Evolutionary conservation across 2,797 vertebrate species (phyloP), one percentile per base, ranked within the genome.

Genomic region (Sebastes iracundus): DNA sequence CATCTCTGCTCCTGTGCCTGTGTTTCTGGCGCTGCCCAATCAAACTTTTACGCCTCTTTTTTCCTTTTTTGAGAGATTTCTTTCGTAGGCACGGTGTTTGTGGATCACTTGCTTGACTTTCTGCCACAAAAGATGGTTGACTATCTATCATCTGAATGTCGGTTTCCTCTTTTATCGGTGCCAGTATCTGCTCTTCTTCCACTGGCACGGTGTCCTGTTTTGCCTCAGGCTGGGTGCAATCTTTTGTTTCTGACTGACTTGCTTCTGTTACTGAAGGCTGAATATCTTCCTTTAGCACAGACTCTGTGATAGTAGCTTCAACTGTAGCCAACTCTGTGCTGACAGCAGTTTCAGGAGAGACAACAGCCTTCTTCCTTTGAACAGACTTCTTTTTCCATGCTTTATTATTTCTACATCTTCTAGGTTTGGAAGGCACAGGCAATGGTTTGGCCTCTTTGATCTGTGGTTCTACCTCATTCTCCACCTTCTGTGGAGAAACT

Each of bases 21-120:
- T 90, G 94, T 83, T 96, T 96, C 72, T 94, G 90, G 25, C 94
- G 93, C 49, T 94, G 94, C n/a, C 95, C 96, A 55, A 95, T 95
- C 65, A 95, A 88, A 78, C 61, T 82, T 78, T 93, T 95, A n/a
- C 96, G 92, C 71, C 79, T 93, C 91, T 96, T 96, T 87, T 95
- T 96, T 5, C 83, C 49, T 60, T 91, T 95, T 87, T 93, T 96
- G 22, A 46, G 61, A 35, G 88, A 79, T 63, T 87, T 90, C 27
- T 52, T 91, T 72, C 66, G 63, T 58, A 72, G 70, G 72, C 64
- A 71, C 55, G 9, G 64, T 66, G 64, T 69, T 61, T 71, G 74
- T 53, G 85, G 79, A 81, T 87, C 88, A 65, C 60, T 77, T 4
- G 35, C 28, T 33, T 87, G 88, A 86, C 84, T 87, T 81, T 95